phyloP scores from a whole-genome alignment of 1,140 invertebrate genomes.

The Drosophila rhopaloa region DNA sequence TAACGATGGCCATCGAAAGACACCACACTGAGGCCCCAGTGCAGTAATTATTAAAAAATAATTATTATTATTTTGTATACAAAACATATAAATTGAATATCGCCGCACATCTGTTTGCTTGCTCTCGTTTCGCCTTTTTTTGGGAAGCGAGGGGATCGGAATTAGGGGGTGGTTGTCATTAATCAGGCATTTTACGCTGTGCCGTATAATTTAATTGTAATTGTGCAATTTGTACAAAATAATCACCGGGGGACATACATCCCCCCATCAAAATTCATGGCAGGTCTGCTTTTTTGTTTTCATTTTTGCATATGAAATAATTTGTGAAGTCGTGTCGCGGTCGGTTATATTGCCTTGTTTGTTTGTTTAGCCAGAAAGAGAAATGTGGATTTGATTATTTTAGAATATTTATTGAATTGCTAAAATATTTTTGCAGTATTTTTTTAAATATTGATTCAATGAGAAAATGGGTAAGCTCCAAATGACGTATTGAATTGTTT shows the following conservation, averaged over 20 bases:
- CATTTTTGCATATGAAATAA: constrained; percentile 25
- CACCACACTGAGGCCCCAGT: constrained; percentile 43
- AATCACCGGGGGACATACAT: constrained; percentile 30
- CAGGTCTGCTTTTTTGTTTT: constrained; percentile 17
- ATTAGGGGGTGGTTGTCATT: constrained; percentile 23
- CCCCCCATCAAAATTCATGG: constrained; percentile 15
- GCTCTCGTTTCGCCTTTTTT: constrained; percentile 19
- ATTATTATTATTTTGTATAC: constrained; percentile 54
- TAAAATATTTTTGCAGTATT: not conserved
- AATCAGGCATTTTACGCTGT: constrained; percentile 54
- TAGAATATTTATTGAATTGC: constrained; percentile 5
- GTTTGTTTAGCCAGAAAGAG: not conserved
- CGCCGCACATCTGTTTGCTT: constrained; percentile 45
- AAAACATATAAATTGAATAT: constrained; percentile 52
- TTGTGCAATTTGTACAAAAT: constrained; percentile 49
- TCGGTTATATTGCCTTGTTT: constrained; percentile 5
- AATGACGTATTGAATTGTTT: too few species aligned
- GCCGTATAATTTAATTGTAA: constrained; percentile 52
- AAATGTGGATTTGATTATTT: constrained; percentile 12
- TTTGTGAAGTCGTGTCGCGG: constrained; percentile 8
- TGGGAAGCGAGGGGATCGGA: not conserved
- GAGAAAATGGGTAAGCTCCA: not conserved
- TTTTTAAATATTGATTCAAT: not conserved
- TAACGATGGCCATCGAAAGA: constrained; percentile 11
- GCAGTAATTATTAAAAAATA: constrained; percentile 48